Conservation (phyloP, 2,888 invertebrate species). For the Imbricaverruca yamaguchii region DNA sequence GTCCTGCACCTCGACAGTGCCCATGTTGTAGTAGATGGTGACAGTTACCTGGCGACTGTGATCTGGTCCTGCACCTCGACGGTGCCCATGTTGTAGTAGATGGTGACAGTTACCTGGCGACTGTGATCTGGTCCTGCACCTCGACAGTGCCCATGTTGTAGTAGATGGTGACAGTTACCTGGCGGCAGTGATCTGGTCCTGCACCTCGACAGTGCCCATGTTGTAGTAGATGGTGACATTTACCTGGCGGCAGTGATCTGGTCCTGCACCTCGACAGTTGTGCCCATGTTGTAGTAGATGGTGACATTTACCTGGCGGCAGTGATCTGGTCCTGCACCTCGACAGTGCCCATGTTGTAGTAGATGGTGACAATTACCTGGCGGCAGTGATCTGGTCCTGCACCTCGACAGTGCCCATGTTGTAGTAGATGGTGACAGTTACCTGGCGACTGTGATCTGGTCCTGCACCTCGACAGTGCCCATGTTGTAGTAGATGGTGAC, state of each 20-base stretch:
- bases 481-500: conserved; percentile 67
- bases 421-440: conserved; percentile 62
- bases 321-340: conserved; percentile 87
- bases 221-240: conserved; percentile 61
- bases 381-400: conserved; percentile 79
- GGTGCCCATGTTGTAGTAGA: conserved; percentile 76
- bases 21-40: conserved; percentile 71
- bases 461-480: conserved; percentile 82
- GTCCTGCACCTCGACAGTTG: conserved; percentile 82
- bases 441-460: conserved; percentile 80
- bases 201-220: conserved; percentile 81
- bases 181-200: conserved; percentile 81
- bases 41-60: conserved; percentile 61
- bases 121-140: conserved; percentile 81
- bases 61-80: conserved; percentile 89
- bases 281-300: conserved; percentile 74
- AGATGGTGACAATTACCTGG: conserved; percentile 62
- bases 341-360: conserved; percentile 73
- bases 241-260: conserved; percentile 77
- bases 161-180: conserved; percentile 63
- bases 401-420: conserved; percentile 83
- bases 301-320: conserved; percentile 63
- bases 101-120: conserved; percentile 60
- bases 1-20: conserved; percentile 83
- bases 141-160: conserved; percentile 79